phyloP scores from a whole-genome alignment of 2,888 invertebrate species.

The Caenorhabditis sp. region DNA sequence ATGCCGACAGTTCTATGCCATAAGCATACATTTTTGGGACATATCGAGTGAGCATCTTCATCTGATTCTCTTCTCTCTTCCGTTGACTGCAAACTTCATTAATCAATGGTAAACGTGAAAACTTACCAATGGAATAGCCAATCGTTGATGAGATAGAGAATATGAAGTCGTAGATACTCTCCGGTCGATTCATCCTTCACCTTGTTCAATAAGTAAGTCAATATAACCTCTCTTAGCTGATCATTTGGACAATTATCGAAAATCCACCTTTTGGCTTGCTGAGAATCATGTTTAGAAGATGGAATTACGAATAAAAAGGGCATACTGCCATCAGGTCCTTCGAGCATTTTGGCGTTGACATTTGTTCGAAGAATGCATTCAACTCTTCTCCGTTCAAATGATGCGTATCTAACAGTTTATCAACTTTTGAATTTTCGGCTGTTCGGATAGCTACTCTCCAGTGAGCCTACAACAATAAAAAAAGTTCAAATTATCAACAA shows the following conservation, averaged over 20 bases:
- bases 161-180: constrained; percentile 95
- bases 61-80: constrained; percentile 95
- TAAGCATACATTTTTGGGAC: constrained; percentile 99
- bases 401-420: constrained; percentile 10
- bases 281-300: constrained; percentile 9
- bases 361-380: constrained; percentile 7
- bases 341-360: constrained; percentile 46
- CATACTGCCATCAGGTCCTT: constrained; percentile 56
- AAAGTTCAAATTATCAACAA: neutral
- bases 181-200: constrained; percentile 87
- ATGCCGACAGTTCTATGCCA: constrained; percentile 89
- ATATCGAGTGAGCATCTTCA: constrained; percentile 94
- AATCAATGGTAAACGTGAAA: neutral
- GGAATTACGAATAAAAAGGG: neutral
- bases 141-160: constrained; percentile 99
- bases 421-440: constrained; percentile 32
- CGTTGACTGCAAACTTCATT: constrained; percentile 89
- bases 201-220: constrained; percentile 84
- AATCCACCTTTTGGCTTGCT: constrained; percentile 95
- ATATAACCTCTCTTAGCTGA: constrained; percentile 89
- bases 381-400: constrained; percentile 39
- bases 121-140: constrained; percentile 90
- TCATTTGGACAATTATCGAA: constrained; percentile 91
- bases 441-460: constrained; percentile 31
- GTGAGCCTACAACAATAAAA: constrained; percentile 33